A percentile compares a stretch with the other conserved stretches of the same genome.
These are phyloP conservation scores for Megalurothrips usitatus DNA, from an alignment of 2,888 invertebrate species.

Conservation along the genomic window DNA sequence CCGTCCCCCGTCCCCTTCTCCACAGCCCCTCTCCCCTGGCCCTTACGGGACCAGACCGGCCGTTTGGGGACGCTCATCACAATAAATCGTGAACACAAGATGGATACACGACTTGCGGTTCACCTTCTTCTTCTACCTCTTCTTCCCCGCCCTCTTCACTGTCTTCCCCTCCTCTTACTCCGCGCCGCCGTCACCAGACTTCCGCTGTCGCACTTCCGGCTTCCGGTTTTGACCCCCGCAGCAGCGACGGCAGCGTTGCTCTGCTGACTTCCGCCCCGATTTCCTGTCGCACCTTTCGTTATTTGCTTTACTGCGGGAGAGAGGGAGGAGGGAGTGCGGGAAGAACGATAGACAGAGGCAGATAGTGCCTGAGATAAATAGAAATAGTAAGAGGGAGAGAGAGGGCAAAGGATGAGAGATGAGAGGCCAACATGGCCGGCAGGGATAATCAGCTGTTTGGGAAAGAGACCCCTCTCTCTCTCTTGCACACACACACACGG, in stretches of 20 bases:
- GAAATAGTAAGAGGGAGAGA: too few relatives aligned
- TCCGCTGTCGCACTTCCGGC: too few relatives aligned
- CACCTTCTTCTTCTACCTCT: neutral
- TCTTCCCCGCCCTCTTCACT: neutral
- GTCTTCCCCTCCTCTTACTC: neutral
- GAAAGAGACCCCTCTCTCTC: neutral
- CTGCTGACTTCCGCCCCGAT: too few relatives aligned
- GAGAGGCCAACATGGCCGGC: too few relatives aligned
- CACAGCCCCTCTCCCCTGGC: neutral
- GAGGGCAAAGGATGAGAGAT: too few relatives aligned
- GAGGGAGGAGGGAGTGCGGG: too few relatives aligned
- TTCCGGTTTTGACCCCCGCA: too few relatives aligned
- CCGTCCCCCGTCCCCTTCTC: neutral
- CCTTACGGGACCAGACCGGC: neutral
- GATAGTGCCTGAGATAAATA: too few relatives aligned
- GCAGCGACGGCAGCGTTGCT: too few relatives aligned
- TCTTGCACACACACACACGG: neutral
- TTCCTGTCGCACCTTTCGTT: too few relatives aligned
- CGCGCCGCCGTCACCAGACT: neutral
- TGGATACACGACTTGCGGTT: conserved; percentile 18
- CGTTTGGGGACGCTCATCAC: conserved; percentile 21
- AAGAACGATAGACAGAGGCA: too few relatives aligned
- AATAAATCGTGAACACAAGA: conserved; percentile 18
- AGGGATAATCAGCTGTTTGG: neutral
- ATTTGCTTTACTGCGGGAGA: too few relatives aligned